These are phyloP conservation scores for Tachina lurida DNA, from an alignment of 2,888 invertebrate genomes.

Conservation along the genomic window DNA sequence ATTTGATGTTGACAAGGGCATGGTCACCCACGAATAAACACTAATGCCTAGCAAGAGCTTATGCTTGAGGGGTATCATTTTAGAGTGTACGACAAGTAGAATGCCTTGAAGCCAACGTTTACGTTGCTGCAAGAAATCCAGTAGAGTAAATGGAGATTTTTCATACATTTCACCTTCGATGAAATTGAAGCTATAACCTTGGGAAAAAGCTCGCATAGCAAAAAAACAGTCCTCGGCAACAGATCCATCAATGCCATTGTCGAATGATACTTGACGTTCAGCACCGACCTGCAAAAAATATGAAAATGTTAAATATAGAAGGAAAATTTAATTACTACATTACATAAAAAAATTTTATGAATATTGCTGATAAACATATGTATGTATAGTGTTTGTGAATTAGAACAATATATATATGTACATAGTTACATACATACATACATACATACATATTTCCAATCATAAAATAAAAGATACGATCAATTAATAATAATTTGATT, in stretches of 20 bases:
- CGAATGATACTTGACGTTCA: constrained; percentile 96
- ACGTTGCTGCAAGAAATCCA: constrained; percentile 97
- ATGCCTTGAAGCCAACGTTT: constrained; percentile 98
- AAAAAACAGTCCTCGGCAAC: constrained; percentile 99
- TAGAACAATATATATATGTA: too few species aligned
- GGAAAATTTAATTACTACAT: constrained; percentile 12
- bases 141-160: constrained; percentile 96
- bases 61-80: constrained; percentile 89
- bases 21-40: constrained; percentile 97
- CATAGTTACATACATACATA: too few species aligned
- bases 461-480: too few species aligned
- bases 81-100: constrained; percentile 93
- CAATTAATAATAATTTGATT: too few species aligned
- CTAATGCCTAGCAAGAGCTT: constrained; percentile 93
- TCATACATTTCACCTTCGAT: constrained; percentile 99
- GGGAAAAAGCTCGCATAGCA: constrained; percentile 95
- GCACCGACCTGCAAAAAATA: constrained; percentile 87
- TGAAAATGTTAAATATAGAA: constrained; percentile 63
- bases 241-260: constrained; percentile 97
- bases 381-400: too few species aligned
- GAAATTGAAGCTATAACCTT: constrained; percentile 96
- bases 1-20: constrained; percentile 96
- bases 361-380: too few species aligned
- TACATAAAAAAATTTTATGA: too few species aligned
- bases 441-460: too few species aligned